A percentile compares a stretch with the other conserved stretches of the same genome.
Conservation (phyloP, 2,888 invertebrate species). For the Metallyticus violacea region DNA sequence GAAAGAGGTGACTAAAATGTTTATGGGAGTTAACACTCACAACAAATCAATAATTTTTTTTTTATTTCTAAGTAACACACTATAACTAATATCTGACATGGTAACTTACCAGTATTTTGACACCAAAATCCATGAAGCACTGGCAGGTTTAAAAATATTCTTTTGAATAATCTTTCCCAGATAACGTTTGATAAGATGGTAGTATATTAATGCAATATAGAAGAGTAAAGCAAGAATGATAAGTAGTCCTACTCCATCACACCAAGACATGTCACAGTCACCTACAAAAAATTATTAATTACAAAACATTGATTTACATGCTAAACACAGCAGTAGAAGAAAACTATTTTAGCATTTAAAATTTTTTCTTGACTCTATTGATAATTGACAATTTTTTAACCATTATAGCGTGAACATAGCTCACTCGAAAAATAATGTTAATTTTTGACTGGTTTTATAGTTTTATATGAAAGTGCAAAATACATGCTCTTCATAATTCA, state of each 20-base stretch:
- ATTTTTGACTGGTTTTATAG: too few species aligned
- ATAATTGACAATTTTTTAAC: too few species aligned
- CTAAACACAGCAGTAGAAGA: constrained; percentile 56
- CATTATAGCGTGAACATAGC: too few species aligned
- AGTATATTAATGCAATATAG: constrained; percentile 64
- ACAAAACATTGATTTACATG: constrained; percentile 73
- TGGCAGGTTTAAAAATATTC: constrained; percentile 24
- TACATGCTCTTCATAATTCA: too few species aligned
- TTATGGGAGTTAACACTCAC: too few species aligned
- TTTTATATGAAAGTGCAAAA: too few species aligned
- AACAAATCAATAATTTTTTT: too few species aligned
- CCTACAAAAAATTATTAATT: constrained; percentile 57
- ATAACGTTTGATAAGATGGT: constrained; percentile 55
- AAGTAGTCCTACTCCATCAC: constrained; percentile 71
- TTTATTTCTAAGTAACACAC: too few species aligned
- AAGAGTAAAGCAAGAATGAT: constrained; percentile 58
- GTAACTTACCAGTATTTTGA: constrained; percentile 23
- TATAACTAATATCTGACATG: too few species aligned
- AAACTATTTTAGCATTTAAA: constrained; percentile 1
- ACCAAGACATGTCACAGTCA: constrained; percentile 43
- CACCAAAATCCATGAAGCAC: constrained; percentile 19
- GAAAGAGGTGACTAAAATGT: too few species aligned
- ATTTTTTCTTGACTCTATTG: too few species aligned
- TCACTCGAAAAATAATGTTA: too few species aligned
- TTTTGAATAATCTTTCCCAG: constrained; percentile 49